These are phyloP conservation scores for Holothuria glaberrima DNA, from an alignment of 35 echinoderm and acorn worm genomes.

Conservation along the genomic window DNA sequence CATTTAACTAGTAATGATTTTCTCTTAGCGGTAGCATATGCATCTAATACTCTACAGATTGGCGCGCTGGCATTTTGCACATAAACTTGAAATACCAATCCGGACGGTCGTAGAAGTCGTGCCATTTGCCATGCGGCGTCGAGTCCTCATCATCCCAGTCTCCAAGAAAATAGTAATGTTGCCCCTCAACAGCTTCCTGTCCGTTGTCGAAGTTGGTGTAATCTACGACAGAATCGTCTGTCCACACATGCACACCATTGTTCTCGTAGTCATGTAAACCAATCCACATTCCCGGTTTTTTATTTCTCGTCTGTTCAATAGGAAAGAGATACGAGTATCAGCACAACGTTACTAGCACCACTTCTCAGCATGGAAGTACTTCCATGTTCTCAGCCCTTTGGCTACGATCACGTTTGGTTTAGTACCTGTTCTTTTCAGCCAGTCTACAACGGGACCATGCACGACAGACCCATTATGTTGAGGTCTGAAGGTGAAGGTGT, in stretches of 20 bases:
- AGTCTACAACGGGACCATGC: too few species aligned
- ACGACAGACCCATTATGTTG: too few species aligned
- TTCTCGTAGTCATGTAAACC: background rate
- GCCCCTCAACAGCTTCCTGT: background rate
- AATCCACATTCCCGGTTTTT: slow-evolving; percentile 37
- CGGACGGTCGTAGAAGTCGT: background rate
- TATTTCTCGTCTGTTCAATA: background rate
- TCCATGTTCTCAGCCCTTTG: too few species aligned
- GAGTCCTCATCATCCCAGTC: background rate
- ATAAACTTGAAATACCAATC: slow-evolving; percentile 43
- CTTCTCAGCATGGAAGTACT: too few species aligned
- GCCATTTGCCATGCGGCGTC: slow-evolving; percentile 17
- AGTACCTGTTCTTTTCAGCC: too few species aligned
- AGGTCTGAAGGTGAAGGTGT: too few species aligned
- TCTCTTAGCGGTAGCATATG: too few species aligned
- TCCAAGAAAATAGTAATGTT: background rate
- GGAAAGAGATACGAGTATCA: too few species aligned
- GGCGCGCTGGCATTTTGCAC: slow-evolving; percentile 2
- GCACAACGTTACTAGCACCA: too few species aligned
- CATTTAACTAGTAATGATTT: too few species aligned
- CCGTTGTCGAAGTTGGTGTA: slow-evolving; percentile 19
- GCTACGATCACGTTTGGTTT: too few species aligned
- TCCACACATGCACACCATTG: slow-evolving; percentile 1
- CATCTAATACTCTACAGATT: too few species aligned
- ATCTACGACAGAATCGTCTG: background rate